Conservation (phyloP, 2,888 invertebrate genomes). For the Luperina nickerlii region DNA sequence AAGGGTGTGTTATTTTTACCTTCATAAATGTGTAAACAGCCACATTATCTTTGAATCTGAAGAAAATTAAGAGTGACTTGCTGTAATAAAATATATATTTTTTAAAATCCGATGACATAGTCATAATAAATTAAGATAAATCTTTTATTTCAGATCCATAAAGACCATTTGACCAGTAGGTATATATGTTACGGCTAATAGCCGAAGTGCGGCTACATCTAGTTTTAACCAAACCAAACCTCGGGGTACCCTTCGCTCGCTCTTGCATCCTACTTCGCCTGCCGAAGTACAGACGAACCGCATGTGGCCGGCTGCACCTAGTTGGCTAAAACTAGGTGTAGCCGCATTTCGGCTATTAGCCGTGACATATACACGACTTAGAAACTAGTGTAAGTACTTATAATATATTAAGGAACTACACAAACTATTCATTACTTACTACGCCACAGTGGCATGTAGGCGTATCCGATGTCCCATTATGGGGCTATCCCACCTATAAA, state of each 20-base stretch:
- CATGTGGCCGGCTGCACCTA: no score
- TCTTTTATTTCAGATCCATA: neutral
- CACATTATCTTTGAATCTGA: constrained; percentile 5
- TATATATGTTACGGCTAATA: no score
- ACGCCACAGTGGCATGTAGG: neutral
- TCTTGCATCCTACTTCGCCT: no score
- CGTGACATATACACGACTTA: neutral
- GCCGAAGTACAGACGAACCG: no score
- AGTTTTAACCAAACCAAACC: no score
- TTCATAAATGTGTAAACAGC: constrained; percentile 18
- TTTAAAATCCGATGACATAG: neutral
- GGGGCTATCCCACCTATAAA: neutral
- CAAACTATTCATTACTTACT: neutral
- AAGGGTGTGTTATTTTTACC: constrained; percentile 42
- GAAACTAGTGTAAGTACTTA: neutral
- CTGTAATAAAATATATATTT: neutral
- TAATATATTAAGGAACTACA: neutral
- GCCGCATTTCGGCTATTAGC: no score
- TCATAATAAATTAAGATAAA: neutral
- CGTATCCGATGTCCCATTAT: neutral
- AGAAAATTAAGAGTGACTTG: constrained; percentile 8
- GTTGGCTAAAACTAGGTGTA: no score
- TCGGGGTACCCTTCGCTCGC: no score
- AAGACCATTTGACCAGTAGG: neutral
- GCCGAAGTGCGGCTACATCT: no score